Base-by-base conservation (phyloP, 2,797 vertebrate genomes). In the Tapirus indicus region DNA sequence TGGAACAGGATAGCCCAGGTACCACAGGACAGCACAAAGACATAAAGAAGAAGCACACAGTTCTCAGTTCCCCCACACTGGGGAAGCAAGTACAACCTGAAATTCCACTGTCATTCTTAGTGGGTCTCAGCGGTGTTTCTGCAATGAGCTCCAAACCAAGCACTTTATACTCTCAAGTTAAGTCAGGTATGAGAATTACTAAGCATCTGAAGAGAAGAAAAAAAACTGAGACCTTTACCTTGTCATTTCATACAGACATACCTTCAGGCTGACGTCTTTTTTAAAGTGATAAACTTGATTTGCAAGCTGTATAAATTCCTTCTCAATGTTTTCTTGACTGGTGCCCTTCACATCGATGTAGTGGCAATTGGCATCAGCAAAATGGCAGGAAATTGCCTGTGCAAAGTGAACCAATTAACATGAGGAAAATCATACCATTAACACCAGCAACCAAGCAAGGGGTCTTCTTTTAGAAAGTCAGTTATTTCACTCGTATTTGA, bases 361-460 rank as follows among this genome's bases (percentile, higher is more conserved):
- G 87, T 99, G 97, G 97, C 99, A 99, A 32, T 99, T 98, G 13
- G 98, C 62, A 52, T 98, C 98, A 74, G 99, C 99, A 2, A 98
- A 99, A 97, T 99, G 99, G 98, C 99, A 99, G 95, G 99, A 99
- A 97, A 99, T 99, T 60, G 99, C 99, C 99, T 99, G 96, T 38
- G 56, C 2, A 56, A 77, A 82, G 29, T 4, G 68, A 92, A 49
- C 4, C 68, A 66, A 84, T 47, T 49, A 56, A 84, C 20, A 71
- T 7, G 60, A 62, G 14, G 13, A 75, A 47, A 29, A 35, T 18
- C 2, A 80, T 41, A 27, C n/a, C 23, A 1, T 54, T 20, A 38
- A 66, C 17, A 79, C 23, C 60, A 71, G 32, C 56, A 79, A 29
- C n/a, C 35, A 41, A 77, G 52, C 17, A 20, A 35, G 16, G 38